Base-by-base conservation (phyloP, 2,888 invertebrate genomes). In the Drosophila maculinotata region DNA sequence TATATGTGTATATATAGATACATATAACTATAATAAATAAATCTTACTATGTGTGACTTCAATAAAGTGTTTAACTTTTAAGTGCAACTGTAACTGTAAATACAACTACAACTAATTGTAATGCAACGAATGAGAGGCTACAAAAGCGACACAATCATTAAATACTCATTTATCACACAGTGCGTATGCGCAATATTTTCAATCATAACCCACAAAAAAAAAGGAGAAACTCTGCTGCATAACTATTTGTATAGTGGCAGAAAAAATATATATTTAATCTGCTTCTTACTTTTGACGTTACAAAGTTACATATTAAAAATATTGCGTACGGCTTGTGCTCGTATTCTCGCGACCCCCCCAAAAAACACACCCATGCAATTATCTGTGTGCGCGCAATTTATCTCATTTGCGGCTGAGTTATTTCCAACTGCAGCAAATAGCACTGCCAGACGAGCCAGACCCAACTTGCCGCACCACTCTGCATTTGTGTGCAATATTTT, bases 391-490 rank as follows among this genome's bases (percentile, higher is more conserved):
- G 79, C 71, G 73, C 83, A 87, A 83, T 89, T 89, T 89, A 89
- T 89, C 89, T 89, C 89, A 87, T 90, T 90, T 90, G 89, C 79
- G 87, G 89, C 88, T 89, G 88, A 89, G 82, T 88, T 89, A 87
- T 88, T 88, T 87, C 76, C 87, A 71, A 78, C 85, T 78, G 82
- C 85, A 72, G 81, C 85, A 76, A 78, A 84, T 83, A 82, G 69
- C 82, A 59, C 63, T 38, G 53, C 42, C 54, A 56, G 39, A 31
- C 41, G 44, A 36, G 35, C 12, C 65, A n/a, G 5, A n/a, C 4
- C 25, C 42, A 9, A n/a, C n/a, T n/a, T n/a, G 8, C 7, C 10
- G 56, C 20, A 33, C 31, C 28, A 41, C 47, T 52, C 41, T 57
- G 57, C 47, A 42, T 60, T 69, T 64, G 59, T 42, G 23, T 33